Percentiles rank a stretch among this genome's conserved stretches.
Evolutionary conservation across 1,140 invertebrate species (phyloP).

Genomic region (Meteorus sp.): DNA sequence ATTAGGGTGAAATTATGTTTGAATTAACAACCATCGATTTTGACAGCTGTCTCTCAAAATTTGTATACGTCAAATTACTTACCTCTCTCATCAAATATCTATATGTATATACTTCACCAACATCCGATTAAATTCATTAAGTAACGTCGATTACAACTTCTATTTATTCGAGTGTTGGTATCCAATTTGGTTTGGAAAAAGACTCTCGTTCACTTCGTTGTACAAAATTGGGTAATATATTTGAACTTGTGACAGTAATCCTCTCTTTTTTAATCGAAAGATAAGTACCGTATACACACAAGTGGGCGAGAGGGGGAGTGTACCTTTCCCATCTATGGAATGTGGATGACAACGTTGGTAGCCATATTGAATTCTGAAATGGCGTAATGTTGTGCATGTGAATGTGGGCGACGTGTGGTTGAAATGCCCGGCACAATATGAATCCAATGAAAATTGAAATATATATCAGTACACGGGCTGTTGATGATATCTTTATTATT

Average conservation of each 20-base stretch:
- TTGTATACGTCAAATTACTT: conserved; percentile 16
- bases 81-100: neutral
- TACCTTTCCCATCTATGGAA: conserved; percentile 26
- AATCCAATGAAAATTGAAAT: no score
- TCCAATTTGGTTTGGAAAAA: no score
- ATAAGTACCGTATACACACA: conserved; percentile 1
- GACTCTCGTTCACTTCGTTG: no score
- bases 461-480: no score
- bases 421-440: neutral
- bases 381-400: neutral
- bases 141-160: no score
- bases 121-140: neutral
- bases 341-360: conserved; percentile 16
- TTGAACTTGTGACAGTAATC: neutral
- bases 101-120: neutral
- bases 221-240: no score
- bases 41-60: conserved; percentile 22
- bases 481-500: no score
- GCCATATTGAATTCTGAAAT: conserved; percentile 14
- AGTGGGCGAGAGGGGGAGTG: neutral
- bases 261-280: neutral
- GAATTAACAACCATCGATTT: conserved; percentile 13
- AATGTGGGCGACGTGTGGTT: neutral
- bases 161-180: neutral
- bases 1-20: no score